Conservation (phyloP, 2,888 invertebrate species). For the Ceraclea dissimilis region DNA sequence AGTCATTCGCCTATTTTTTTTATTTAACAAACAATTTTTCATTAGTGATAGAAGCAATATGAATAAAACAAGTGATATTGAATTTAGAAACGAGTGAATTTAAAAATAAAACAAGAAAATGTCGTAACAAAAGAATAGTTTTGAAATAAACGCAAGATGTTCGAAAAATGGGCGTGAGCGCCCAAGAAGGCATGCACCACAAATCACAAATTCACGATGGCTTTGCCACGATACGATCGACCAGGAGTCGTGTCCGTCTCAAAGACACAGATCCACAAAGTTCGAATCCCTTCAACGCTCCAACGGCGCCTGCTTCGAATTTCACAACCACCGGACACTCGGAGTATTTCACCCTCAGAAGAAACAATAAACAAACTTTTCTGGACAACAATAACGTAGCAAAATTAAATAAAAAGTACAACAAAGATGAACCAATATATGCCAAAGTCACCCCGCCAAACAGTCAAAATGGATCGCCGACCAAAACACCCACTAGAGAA, state of each 20-base stretch:
- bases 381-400: slow-evolving; percentile 35
- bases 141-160: not conserved
- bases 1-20: too few relatives aligned
- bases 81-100: too few relatives aligned
- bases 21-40: too few relatives aligned
- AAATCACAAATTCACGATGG: slow-evolving; percentile 69
- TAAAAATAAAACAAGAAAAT: too few relatives aligned
- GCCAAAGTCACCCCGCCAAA: slow-evolving; percentile 43
- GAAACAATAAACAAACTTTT: slow-evolving; percentile 41
- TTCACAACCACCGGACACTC: slow-evolving; percentile 39
- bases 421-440: slow-evolving; percentile 41
- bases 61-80: too few relatives aligned
- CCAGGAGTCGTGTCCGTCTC: slow-evolving; percentile 45
- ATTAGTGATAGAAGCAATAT: too few relatives aligned
- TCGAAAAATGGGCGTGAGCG: slow-evolving; percentile 17
- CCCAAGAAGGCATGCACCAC: slow-evolving; percentile 33
- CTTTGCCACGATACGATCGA: slow-evolving; percentile 76
- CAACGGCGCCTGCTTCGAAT: slow-evolving; percentile 12
- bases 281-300: slow-evolving; percentile 37
- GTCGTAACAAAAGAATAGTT: too few relatives aligned
- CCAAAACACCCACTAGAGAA: slow-evolving; percentile 35
- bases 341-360: slow-evolving; percentile 46
- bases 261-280: slow-evolving; percentile 43
- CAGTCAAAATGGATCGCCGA: slow-evolving; percentile 39
- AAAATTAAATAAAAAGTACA: slow-evolving; percentile 31